Conservation (phyloP, 2,113 vertebrate genomes). For the Pluvianellus socialis region DNA sequence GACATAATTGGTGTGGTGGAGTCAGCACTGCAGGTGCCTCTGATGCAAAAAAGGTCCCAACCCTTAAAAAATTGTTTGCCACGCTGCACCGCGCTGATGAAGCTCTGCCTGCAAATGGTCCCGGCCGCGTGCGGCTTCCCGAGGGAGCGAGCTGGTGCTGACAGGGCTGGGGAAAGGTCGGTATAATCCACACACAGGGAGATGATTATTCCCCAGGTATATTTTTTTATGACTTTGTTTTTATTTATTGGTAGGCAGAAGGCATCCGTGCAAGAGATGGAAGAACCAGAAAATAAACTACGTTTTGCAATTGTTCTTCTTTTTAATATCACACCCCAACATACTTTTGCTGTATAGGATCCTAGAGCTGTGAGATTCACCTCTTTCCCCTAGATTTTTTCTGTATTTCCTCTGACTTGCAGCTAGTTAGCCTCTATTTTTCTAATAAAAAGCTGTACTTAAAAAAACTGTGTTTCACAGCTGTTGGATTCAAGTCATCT, state of each 20-base stretch:
- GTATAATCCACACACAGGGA: background rate
- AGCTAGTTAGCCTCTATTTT: background rate
- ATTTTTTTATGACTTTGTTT: background rate
- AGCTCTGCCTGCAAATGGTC: background rate
- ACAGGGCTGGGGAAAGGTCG: background rate
- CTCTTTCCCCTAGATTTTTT: background rate
- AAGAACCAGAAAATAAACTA: background rate
- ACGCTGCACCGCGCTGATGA: rapidly evolving
- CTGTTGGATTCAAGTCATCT: background rate
- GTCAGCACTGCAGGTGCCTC: background rate
- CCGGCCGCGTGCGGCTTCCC: rapidly evolving
- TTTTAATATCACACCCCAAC: background rate
- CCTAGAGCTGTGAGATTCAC: background rate
- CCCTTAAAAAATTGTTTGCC: background rate
- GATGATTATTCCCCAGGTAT: background rate
- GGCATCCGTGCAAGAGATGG: background rate
- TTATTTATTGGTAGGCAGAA: background rate
- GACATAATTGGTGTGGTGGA: rapidly evolving
- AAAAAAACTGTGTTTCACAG: background rate
- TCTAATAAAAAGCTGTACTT: background rate
- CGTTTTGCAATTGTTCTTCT: background rate
- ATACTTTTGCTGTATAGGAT: background rate
- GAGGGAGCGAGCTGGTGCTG: rapidly evolving
- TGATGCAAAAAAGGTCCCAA: background rate
- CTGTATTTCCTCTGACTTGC: background rate